These are phyloP conservation scores for Rhamphomyia laevipes DNA, from an alignment of 2,888 invertebrate genomes.

Conservation along the genomic window DNA sequence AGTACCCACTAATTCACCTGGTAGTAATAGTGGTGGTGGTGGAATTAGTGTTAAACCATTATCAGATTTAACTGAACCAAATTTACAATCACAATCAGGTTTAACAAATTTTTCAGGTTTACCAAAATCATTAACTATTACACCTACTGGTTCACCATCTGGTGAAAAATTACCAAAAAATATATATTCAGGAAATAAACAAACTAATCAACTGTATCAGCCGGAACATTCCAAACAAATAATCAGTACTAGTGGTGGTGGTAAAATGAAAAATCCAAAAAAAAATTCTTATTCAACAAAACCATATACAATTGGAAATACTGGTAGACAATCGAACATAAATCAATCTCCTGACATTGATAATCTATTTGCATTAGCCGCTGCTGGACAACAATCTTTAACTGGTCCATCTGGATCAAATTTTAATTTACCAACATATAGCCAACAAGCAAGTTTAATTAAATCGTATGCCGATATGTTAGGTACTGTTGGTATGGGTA, in stretches of 20 bases:
- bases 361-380: not conserved
- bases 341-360: too few relatives aligned
- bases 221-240: conserved; percentile 10
- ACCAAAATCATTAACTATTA: conserved; percentile 24
- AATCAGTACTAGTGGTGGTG: not conserved
- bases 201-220: not conserved
- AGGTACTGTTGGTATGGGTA: conserved; percentile 12
- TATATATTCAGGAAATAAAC: not conserved
- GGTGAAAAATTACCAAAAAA: not conserved
- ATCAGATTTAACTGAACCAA: conserved; percentile 12
- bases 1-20: conserved; percentile 15
- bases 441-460: conserved; percentile 17
- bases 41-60: conserved; percentile 16
- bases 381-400: conserved; percentile 11
- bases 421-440: conserved; percentile 17
- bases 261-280: conserved; percentile 9
- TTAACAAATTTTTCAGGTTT: conserved; percentile 17
- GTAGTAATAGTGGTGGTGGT: conserved; percentile 8
- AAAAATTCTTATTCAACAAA: conserved; percentile 3
- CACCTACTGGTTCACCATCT: conserved; percentile 16
- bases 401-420: conserved; percentile 11
- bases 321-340: not conserved
- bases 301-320: conserved; percentile 1
- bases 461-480: conserved; percentile 19
- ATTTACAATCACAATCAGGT: conserved; percentile 3